Base-by-base conservation (phyloP, 2,797 vertebrate species). In the Gymnodraco acuticeps region DNA sequence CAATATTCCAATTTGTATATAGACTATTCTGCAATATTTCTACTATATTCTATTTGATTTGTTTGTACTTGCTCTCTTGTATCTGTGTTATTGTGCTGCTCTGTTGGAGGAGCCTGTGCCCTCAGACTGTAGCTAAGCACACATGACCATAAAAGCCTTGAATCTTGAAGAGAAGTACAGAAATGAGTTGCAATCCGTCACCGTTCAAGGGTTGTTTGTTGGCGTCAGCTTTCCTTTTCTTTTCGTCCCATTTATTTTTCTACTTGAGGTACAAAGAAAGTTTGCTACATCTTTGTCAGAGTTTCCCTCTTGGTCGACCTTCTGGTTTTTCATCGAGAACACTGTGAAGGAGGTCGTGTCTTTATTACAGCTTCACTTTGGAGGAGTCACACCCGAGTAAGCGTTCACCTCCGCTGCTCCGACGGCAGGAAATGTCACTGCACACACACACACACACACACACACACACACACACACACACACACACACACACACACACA, bases 381-480 rank as follows among this genome's bases (percentile, higher is more conserved):
- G 53, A 16, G 33, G 14, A 67, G 82, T 84, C 75, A 80, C 78
- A 71, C 38, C 71, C 42, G 43, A 82, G 75, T 72, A 74, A 71
- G 38, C 7, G 71, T 80, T 84, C 85, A 73, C 79, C 75, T 84
- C 43, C 8, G 69, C 83, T 74, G 80, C 78, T 72, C 63, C 16
- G 47, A 58, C 70, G 16, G 73, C 70, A 48, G 63, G 56, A 86
- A 84, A 86, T 82, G 77, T 84, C 62, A 19, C 27, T 23, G 62
- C 17, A 48, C 12, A 53, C 51, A 42, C 17, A 52, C 41, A 48
- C 42, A 56, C 16, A 38, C 42, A 33, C 15, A 27, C 16, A 61
- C 73, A 48, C 68, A 61, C 68, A 43, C 19, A 19, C 33, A 33
- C 33, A 33, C 33, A 33, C 33, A 33, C 33, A 8, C 33, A 33